Percentiles rank a stretch among this genome's conserved stretches.
Evolutionary conservation across 2,888 invertebrate species (phyloP).

Genomic region (Sympetrum striolatum): DNA sequence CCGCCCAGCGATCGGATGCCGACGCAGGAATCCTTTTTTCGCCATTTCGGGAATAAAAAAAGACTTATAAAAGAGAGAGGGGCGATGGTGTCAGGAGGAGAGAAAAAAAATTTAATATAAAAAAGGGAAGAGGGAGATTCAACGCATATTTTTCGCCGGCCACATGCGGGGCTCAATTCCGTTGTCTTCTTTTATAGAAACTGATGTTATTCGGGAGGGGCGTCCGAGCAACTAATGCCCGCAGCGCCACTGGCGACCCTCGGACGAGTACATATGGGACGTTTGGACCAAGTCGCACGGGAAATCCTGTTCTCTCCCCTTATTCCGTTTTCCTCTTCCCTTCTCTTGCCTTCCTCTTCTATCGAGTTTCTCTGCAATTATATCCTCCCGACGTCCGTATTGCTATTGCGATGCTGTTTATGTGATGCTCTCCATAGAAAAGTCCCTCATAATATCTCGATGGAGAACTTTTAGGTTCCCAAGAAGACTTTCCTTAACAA

Average conservation of each 20-base stretch:
- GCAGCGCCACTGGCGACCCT: constrained; percentile 22
- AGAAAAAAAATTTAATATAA: constrained; percentile 3
- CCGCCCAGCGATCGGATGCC: background rate
- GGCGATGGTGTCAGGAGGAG: background rate
- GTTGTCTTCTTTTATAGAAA: constrained; percentile 42
- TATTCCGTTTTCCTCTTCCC: background rate
- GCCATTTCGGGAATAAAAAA: background rate
- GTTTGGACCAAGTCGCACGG: constrained; percentile 12
- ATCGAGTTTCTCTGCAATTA: background rate
- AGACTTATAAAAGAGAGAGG: background rate
- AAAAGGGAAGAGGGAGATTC: constrained; percentile 20
- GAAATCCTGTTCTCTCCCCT: background rate
- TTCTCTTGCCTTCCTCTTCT: background rate
- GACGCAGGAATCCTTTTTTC: background rate
- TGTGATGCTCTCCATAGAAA: too few relatives aligned
- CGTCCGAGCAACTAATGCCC: constrained; percentile 27
- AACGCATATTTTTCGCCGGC: constrained; percentile 33
- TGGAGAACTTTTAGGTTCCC: too few relatives aligned
- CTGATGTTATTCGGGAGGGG: constrained; percentile 21
- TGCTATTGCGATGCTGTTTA: too few relatives aligned
- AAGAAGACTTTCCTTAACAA: too few relatives aligned
- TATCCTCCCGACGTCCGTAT: background rate
- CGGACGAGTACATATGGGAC: constrained; percentile 41
- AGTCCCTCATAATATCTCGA: too few relatives aligned
- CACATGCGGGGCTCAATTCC: constrained; percentile 32